These are phyloP conservation scores for Bombus balteatus DNA, from an alignment of 1,140 invertebrate species.

Conservation along the genomic window DNA sequence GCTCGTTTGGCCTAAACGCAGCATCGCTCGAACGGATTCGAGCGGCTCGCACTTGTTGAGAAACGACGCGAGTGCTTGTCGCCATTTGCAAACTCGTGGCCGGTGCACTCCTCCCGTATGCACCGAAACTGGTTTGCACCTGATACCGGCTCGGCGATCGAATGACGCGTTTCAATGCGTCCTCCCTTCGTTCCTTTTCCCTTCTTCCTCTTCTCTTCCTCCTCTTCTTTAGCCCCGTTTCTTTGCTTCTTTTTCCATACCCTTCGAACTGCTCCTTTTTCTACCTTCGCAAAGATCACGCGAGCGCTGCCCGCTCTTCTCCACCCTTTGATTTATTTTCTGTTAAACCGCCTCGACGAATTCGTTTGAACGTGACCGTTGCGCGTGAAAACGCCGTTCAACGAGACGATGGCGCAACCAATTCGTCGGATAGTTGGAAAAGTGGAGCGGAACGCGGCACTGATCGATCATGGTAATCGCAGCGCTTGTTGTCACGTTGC, in stretches of 20 bases:
- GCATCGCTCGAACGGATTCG: neutral
- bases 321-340: too few relatives aligned
- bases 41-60: neutral
- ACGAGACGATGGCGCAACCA: too few relatives aligned
- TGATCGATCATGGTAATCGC: too few relatives aligned
- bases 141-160: slow-evolving; percentile 80
- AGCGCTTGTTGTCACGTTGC: too few relatives aligned
- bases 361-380: too few relatives aligned
- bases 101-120: slow-evolving; percentile 59
- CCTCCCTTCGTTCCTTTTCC: slow-evolving; percentile 35
- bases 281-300: slow-evolving; percentile 59
- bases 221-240: slow-evolving; percentile 29
- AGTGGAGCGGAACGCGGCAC: too few relatives aligned
- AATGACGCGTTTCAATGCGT: slow-evolving; percentile 81
- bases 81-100: slow-evolving; percentile 72
- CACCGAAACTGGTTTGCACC: slow-evolving; percentile 81
- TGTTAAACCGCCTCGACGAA: too few relatives aligned
- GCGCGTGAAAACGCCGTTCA: too few relatives aligned
- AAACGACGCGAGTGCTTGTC: slow-evolving; percentile 64
- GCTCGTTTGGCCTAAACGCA: too few relatives aligned
- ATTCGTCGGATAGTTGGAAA: too few relatives aligned
- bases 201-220: slow-evolving; percentile 51
- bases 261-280: slow-evolving; percentile 52
- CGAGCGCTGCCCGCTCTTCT: slow-evolving; percentile 29
- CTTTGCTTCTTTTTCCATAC: slow-evolving; percentile 35